Conservation (phyloP, 1,140 invertebrate species). For the Bombus terrestris region DNA sequence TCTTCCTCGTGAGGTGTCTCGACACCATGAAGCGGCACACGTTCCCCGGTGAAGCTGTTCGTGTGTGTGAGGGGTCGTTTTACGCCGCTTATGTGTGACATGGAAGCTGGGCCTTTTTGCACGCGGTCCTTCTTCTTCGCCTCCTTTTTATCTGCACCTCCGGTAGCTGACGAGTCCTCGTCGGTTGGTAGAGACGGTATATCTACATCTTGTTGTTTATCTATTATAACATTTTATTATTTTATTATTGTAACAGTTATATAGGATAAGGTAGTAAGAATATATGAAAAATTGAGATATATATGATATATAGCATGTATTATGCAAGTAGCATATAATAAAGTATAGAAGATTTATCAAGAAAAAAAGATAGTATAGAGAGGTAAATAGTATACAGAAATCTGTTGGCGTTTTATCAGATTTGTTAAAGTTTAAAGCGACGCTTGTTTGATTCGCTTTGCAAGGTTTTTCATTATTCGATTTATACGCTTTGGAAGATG, state of each 20-base stretch:
- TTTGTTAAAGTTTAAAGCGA: too few relatives aligned
- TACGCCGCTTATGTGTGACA: slow-evolving; percentile 96
- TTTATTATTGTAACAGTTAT: neutral
- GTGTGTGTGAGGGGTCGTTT: slow-evolving; percentile 93
- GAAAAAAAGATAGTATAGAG: too few relatives aligned
- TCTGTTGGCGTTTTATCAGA: too few relatives aligned
- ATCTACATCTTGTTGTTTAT: slow-evolving; percentile 98
- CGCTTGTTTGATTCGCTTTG: too few relatives aligned
- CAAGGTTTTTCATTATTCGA: too few relatives aligned
- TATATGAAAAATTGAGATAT: too few relatives aligned
- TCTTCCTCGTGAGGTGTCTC: slow-evolving; percentile 95
- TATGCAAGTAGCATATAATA: too few relatives aligned
- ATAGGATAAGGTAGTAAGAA: neutral
- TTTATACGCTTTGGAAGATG: too few relatives aligned
- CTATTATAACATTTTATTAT: slow-evolving; percentile 81
- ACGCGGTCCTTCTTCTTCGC: slow-evolving; percentile 87
- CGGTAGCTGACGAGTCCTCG: slow-evolving; percentile 85
- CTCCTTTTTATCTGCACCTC: slow-evolving; percentile 79
- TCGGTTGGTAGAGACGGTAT: slow-evolving; percentile 92
- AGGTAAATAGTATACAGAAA: too few relatives aligned
- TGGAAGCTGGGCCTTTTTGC: slow-evolving; percentile 85
- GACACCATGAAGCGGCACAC: slow-evolving; percentile 95
- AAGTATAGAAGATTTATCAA: too few relatives aligned
- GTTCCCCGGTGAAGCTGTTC: slow-evolving; percentile 95
- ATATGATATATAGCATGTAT: too few relatives aligned